phyloP scores from a whole-genome alignment of 92 coral and sea anemone genomes.

The Anthopleura xanthogrammica region DNA sequence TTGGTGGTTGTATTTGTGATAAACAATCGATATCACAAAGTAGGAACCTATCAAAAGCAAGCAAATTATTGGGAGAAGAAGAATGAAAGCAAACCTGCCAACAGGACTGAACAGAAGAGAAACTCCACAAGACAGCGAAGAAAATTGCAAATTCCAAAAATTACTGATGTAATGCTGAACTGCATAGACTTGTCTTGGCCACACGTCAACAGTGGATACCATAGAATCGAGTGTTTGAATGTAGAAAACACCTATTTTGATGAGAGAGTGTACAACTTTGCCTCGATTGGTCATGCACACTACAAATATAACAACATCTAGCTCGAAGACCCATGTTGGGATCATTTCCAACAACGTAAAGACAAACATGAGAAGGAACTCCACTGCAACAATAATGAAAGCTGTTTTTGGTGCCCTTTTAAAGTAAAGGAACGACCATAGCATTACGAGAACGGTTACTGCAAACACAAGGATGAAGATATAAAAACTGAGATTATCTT shows the following conservation, averaged over 20 bases:
- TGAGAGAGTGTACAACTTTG: slow-evolving; percentile 34
- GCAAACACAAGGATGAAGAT: slow-evolving; percentile 40
- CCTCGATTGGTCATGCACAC: slow-evolving; percentile 52
- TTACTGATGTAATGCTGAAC: slow-evolving; percentile 69
- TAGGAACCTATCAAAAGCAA: slow-evolving; percentile 34
- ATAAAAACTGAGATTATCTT: slow-evolving; percentile 36
- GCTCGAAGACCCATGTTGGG: slow-evolving; percentile 56
- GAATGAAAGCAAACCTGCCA: slow-evolving; percentile 49
- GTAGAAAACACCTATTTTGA: slow-evolving; percentile 64
- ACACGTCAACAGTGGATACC: slow-evolving; percentile 59
- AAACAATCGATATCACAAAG: slow-evolving; percentile 24
- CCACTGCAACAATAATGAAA: slow-evolving; percentile 43
- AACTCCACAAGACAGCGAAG: slow-evolving; percentile 61
- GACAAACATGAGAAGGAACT: slow-evolving; percentile 43
- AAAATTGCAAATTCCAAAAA: slow-evolving; percentile 59
- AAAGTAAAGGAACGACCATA: slow-evolving; percentile 44
- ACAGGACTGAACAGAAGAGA: slow-evolving; percentile 58
- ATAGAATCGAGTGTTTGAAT: slow-evolving; percentile 72
- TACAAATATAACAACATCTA: slow-evolving; percentile 46
- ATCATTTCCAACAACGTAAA: slow-evolving; percentile 50
- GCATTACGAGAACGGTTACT: slow-evolving; percentile 39
- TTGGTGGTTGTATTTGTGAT: slow-evolving; percentile 21
- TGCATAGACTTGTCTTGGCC: slow-evolving; percentile 55
- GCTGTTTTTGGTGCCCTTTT: slow-evolving; percentile 31
- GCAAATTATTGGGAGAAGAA: slow-evolving; percentile 53